Conservation (phyloP, 2,888 invertebrate genomes). For the Acholoe squamosa region DNA sequence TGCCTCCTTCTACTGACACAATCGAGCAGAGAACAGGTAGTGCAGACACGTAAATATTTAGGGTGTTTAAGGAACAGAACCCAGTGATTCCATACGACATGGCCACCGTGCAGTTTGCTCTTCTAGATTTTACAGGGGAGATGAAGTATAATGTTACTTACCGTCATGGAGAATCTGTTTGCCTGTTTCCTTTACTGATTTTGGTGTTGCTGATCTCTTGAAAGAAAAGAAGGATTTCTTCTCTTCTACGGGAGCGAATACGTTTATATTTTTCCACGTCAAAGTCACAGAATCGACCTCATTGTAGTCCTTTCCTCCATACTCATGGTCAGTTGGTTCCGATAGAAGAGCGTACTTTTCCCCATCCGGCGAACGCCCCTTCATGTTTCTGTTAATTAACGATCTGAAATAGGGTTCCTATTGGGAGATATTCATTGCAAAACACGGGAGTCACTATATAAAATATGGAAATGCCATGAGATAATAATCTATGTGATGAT, state of each 20-base stretch:
- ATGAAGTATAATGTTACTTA: constrained; percentile 79
- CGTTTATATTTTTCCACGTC: constrained; percentile 92
- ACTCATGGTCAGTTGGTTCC: background rate
- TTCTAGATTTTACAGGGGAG: background rate
- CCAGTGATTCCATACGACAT: background rate
- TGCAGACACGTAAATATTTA: background rate
- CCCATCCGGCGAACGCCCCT: background rate
- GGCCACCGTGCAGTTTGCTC: too few species aligned
- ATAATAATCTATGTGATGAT: too few species aligned
- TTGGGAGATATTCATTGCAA: too few species aligned
- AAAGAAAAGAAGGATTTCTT: constrained; percentile 77
- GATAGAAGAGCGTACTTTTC: background rate
- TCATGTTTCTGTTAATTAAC: background rate
- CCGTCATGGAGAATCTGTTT: constrained; percentile 89
- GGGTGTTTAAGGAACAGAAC: background rate
- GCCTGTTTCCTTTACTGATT: background rate
- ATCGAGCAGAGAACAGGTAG: background rate
- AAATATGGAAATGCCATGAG: too few species aligned
- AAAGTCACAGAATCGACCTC: constrained; percentile 85
- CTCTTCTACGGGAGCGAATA: constrained; percentile 85
- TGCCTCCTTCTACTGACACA: background rate
- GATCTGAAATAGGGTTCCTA: too few species aligned
- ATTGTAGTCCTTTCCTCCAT: background rate
- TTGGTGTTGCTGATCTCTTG: constrained; percentile 70
- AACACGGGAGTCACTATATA: too few species aligned